These are phyloP conservation scores for Conistra vaccinii DNA, from an alignment of 2,888 invertebrate species.

Conservation along the genomic window DNA sequence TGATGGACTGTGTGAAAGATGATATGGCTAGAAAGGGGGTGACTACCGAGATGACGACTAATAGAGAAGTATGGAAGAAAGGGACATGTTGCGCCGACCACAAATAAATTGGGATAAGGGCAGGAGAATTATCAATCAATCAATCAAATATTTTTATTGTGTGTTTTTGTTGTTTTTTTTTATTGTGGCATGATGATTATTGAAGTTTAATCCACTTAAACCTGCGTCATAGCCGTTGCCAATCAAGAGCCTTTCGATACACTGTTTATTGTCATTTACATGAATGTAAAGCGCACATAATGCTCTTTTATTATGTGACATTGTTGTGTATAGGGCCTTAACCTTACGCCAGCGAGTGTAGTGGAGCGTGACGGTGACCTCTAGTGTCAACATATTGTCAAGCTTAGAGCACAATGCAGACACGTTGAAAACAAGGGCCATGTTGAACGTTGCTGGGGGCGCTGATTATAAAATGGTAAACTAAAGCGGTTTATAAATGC, in stretches of 20 bases:
- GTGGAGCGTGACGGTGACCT: slow-evolving; percentile 44
- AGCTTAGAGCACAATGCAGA: slow-evolving; percentile 24
- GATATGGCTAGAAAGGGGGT: no score
- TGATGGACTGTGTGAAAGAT: no score
- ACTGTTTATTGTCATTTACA: slow-evolving; percentile 26
- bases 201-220: slow-evolving; percentile 1
- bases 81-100: no score
- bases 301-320: slow-evolving; percentile 27
- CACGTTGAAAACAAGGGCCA: slow-evolving; percentile 28
- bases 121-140: no score
- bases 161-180: no score
- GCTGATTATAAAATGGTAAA: background rate
- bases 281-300: slow-evolving; percentile 26
- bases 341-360: slow-evolving; percentile 38
- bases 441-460: background rate
- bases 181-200: no score
- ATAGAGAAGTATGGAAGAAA: no score
- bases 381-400: slow-evolving; percentile 38
- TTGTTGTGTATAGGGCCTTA: slow-evolving; percentile 40
- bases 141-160: no score
- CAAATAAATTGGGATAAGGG: no score
- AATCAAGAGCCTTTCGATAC: background rate
- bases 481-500: background rate
- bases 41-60: no score
- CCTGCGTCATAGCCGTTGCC: background rate